These are phyloP conservation scores for Drosophila sucinea DNA, from an alignment of 1,140 invertebrate genomes.

Conservation along the genomic window DNA sequence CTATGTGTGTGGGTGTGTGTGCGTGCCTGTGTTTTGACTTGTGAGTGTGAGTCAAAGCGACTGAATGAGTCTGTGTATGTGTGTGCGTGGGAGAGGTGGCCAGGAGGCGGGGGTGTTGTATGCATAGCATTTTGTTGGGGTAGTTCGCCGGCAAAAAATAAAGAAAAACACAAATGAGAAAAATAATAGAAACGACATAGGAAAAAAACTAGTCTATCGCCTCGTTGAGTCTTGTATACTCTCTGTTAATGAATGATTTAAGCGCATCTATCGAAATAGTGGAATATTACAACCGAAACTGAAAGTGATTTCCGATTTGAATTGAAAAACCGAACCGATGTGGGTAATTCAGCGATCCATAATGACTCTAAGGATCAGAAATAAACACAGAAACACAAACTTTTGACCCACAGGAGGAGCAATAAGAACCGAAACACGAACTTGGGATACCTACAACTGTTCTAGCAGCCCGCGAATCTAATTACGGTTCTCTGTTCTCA, in stretches of 20 bases:
- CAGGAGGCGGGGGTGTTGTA: slow-evolving; percentile 30
- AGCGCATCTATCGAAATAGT: not conserved
- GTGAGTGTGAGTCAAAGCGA: slow-evolving; percentile 15
- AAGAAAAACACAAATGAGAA: slow-evolving; percentile 19
- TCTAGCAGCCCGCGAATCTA: too few relatives aligned
- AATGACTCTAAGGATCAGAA: too few relatives aligned
- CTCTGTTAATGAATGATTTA: not conserved
- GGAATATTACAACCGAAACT: too few relatives aligned
- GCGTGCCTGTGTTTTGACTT: slow-evolving; percentile 7
- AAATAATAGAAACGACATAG: slow-evolving; percentile 25
- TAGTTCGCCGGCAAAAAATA: slow-evolving; percentile 69
- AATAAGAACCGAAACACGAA: too few relatives aligned
- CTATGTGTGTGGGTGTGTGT: slow-evolving; percentile 20
- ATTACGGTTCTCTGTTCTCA: too few relatives aligned
- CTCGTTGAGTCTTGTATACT: not conserved
- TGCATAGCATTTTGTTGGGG: slow-evolving; percentile 71
- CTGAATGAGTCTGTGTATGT: slow-evolving; percentile 31
- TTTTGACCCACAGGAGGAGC: too few relatives aligned
- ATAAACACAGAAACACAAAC: too few relatives aligned
- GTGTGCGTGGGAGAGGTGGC: slow-evolving; percentile 11
- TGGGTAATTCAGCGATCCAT: too few relatives aligned
- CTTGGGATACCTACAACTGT: too few relatives aligned
- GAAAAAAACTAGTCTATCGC: slow-evolving; percentile 16
- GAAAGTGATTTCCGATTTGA: too few relatives aligned
- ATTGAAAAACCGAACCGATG: too few relatives aligned